Base-by-base conservation (phyloP, 2,113 vertebrate species). In the Murina feae region DNA sequence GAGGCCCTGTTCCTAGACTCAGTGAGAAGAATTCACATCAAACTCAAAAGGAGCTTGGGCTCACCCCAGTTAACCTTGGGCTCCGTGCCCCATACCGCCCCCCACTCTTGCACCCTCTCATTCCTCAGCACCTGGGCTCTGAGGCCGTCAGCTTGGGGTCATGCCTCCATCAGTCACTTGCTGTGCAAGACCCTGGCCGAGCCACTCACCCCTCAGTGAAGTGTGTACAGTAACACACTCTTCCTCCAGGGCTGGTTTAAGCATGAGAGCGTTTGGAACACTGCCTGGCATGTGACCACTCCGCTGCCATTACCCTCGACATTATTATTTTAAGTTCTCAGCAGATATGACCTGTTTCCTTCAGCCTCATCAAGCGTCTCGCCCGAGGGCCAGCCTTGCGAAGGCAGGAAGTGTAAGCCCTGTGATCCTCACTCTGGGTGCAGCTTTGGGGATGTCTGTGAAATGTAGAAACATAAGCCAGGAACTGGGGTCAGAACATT, bases 391-490 rank as follows among this genome's bases (percentile, higher is more conserved):
- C 80, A 76, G 76, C 9, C 10, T 37, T 87, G 81, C 80, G 75
- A 89, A 85, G 86, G 75, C 90, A 89, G 76, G 76, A 95, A 85
- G 79, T 47, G 16, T 44, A 14, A 86, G 86, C 47, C 44, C 86
- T 81, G 35, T 37, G 79, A 87, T 39, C n/a, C 55, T 89, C 21
- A 35, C 0, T 0, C 39, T 4, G 21, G 1, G 11, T 78, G 28
- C 81, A 71, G 32, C 35, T 60, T 39, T 32, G 78, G n/a, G 55
- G 58, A 39, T 23, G 30, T 37, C 76, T 92, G 72, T 58, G 88
- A 87, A 83, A 78, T 11, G 30, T 7, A 55, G 63, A n/a, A 44
- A 47, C 66, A 32, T 4, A 35, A 60, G 25, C 80, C 92, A 93
- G 71, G 53, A 80, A 69, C 30, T 44, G 1, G 25, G 37, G 13